phyloP scores from a whole-genome alignment of 2,888 invertebrate species.

The Drosophila mayaguana region DNA sequence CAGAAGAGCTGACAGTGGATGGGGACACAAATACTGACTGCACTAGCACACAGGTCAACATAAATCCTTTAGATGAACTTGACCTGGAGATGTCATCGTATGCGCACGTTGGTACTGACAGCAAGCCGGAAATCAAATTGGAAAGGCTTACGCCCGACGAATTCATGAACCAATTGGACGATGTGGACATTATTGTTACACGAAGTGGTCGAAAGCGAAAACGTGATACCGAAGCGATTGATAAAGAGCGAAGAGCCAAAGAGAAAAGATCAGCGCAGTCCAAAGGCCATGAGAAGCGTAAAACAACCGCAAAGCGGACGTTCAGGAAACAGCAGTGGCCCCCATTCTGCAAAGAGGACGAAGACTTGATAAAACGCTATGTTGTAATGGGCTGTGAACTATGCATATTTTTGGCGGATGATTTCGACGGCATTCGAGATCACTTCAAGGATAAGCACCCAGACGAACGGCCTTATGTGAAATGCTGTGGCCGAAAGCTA shows the following conservation, averaged over 20 bases:
- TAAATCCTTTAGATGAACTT: slow-evolving; percentile 74
- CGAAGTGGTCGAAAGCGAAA: slow-evolving; percentile 59
- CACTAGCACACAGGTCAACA: slow-evolving; percentile 44
- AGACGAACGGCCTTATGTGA: slow-evolving; percentile 76
- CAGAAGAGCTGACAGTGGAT: slow-evolving; percentile 61
- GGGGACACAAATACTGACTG: slow-evolving; percentile 41
- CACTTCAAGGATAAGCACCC: slow-evolving; percentile 82
- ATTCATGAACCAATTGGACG: slow-evolving; percentile 41
- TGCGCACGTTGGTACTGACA: slow-evolving; percentile 28
- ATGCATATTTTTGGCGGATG: slow-evolving; percentile 76
- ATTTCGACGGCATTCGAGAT: slow-evolving; percentile 80
- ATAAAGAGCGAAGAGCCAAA: slow-evolving; percentile 34
- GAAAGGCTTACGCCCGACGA: slow-evolving; percentile 57
- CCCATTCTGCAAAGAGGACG: slow-evolving; percentile 73
- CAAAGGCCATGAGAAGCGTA: slow-evolving; percentile 38
- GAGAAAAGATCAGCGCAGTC: slow-evolving; percentile 34
- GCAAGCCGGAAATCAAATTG: slow-evolving; percentile 50
- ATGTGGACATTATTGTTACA: slow-evolving; percentile 62
- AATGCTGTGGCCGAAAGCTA: slow-evolving; percentile 84
- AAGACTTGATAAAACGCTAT: slow-evolving; percentile 81
- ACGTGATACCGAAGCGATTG: slow-evolving; percentile 35
- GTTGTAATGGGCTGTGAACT: slow-evolving; percentile 84
- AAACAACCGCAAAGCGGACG: slow-evolving; percentile 32
- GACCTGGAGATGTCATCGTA: slow-evolving; percentile 58
- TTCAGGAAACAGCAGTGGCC: slow-evolving; percentile 69